Percentiles rank a stretch among this genome's conserved stretches.
These are phyloP conservation scores for Odobenus rosmarus DNA, from an alignment of 2,113 vertebrate species.

Conservation along the genomic window DNA sequence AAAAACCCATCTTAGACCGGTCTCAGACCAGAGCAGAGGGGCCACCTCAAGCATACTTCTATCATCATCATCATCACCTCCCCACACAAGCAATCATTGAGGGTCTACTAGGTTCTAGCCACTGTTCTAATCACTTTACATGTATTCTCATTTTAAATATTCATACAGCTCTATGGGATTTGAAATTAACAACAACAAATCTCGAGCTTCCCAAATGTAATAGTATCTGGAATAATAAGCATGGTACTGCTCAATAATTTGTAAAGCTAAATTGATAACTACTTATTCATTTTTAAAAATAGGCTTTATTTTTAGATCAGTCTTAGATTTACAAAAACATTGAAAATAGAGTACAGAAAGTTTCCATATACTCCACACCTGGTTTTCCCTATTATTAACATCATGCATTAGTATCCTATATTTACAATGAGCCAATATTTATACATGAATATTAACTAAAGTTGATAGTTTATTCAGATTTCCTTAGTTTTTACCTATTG, in stretches of 20 bases:
- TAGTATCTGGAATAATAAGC: not conserved
- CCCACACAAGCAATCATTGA: not conserved
- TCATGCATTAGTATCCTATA: not conserved
- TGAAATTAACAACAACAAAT: not conserved
- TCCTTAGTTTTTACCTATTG: not conserved
- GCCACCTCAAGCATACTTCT: not conserved
- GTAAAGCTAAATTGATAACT: not conserved
- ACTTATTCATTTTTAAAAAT: not conserved
- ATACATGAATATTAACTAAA: not conserved
- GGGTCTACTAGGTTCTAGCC: not conserved
- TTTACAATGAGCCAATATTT: not conserved
- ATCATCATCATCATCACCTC: not conserved
- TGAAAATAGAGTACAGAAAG: not conserved
- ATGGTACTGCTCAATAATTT: not conserved
- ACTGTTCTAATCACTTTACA: not conserved
- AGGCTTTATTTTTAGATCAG: not conserved
- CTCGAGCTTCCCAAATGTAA: not conserved
- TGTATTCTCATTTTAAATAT: not conserved
- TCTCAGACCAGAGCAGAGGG: not conserved
- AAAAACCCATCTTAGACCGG: not conserved
- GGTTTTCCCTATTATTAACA: not conserved
- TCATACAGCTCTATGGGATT: not conserved
- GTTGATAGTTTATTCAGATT: not conserved
- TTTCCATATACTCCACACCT: not conserved
- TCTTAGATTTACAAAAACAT: not conserved